Base-by-base conservation (phyloP, 2,797 vertebrate species). In the Pseudocheirus occidentalis region DNA sequence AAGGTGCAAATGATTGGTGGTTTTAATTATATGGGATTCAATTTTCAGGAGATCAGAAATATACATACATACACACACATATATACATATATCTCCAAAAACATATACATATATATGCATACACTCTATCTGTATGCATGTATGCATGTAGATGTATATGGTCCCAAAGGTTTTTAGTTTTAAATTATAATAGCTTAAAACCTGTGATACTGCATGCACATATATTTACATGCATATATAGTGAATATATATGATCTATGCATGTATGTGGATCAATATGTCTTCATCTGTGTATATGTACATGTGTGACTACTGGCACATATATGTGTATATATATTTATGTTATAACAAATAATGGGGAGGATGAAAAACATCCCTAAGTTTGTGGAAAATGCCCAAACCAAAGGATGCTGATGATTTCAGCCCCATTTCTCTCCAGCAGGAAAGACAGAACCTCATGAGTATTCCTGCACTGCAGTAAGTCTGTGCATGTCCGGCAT, bases 141-240 rank as follows among this genome's bases (percentile, higher is more conserved):
- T n/a, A n/a, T 66, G 29, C 12, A 31, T 66, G 12, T n/a, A 34
- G 34, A n/a, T 21, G 21, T 73, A 21, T 73, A 9, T 40, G 6
- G n/a, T 40, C n/a, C n/a, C n/a, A 40, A 66, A 40, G 66, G 2
- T 21, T 16, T 73, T 40, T 81, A 81, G 73, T 81, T 81, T 81
- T 46, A 81, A 46, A 6, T n/a, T 73, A 40, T 40, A 73, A 6
- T 73, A 50, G 34, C 92, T 95, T 94, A 96, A 94, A 94, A 93
- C 40, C 5, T 89, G 57, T 92, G 57, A 24, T 34, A 6, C 9
- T 1, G 16, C 34, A 50, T 2, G 9, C 40, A 50, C 34, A 52
- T 3, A 24, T 6, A 18, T 34, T 24, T 50, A 46, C 29, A 21
- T 55, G 24, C 28, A 57, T 10, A 57, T 58, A n/a, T 62, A 34